Evolutionary conservation across 2,113 vertebrate species (phyloP), one percentile per base, ranked within the genome.

Genomic region (Lutjanus erythropterus): DNA sequence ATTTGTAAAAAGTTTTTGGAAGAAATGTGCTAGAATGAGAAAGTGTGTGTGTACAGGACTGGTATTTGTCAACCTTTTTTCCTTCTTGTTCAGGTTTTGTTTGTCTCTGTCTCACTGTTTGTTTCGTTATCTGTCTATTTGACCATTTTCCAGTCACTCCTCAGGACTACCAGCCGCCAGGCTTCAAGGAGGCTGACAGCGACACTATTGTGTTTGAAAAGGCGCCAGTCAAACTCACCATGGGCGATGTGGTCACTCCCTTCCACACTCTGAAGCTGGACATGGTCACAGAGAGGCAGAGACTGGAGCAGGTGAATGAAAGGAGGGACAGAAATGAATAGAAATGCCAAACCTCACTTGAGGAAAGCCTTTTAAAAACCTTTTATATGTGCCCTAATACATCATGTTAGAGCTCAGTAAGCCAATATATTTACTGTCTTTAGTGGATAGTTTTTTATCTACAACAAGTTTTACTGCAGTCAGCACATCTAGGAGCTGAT

Each of bases 91-190:
- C 21, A 18, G 18, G 19, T 23, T 25, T 47, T n/a, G 27, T 68
- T 50, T 42, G 16, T 14, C 11, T 18, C 8, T 9, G 31, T 23
- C 16, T 73, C 18, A 15, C 6, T 72, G 37, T 69, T 9, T 68
- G 19, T 68, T 18, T 53, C 29, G 5, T 14, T 18, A 18, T 58
- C 11, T 67, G 6, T 42, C 14, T 64, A 41, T 65, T 7, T 56
- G 29, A 53, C 9, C 55, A 9, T 58, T 39, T 66, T n/a, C 25
- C 73, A 95, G 95, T 95, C 53, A 96, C 95, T 50, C 95, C 95
- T 72, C 86, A 90, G 60, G 89, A 96, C 86, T 99, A 99, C 92
- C 97, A 99, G n/a, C 98, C 98, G 1, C 97, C 97, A 0, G 97
- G 98, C 19, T 99, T 99, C 86, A 98, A 93, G 88, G 97, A 97